These are phyloP conservation scores for Psammodynastes pulverulentus DNA, from an alignment of 2,113 vertebrate species.

Conservation along the genomic window DNA sequence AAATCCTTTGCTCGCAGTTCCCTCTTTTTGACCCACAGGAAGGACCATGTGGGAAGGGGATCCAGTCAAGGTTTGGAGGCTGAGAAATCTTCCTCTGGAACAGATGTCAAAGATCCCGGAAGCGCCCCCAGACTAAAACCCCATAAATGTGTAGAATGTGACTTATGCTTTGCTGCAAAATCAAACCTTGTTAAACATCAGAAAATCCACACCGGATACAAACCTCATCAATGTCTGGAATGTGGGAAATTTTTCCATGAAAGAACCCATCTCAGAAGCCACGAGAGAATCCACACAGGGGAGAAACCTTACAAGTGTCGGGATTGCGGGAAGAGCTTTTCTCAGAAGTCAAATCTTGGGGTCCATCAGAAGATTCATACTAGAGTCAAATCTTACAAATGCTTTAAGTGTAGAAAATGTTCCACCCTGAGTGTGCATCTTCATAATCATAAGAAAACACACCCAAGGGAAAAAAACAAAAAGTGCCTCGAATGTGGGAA, in stretches of 20 bases:
- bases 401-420: neutral
- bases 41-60: neutral
- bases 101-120: neutral
- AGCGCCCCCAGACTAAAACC: neutral
- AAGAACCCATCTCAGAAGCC: fast-evolving
- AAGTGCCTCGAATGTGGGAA: neutral
- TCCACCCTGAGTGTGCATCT: fast-evolving
- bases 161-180: neutral
- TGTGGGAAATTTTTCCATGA: neutral
- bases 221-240: neutral
- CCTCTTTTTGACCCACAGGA: too few relatives aligned
- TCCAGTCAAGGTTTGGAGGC: neutral
- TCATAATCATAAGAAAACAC: neutral
- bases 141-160: neutral
- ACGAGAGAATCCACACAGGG: neutral
- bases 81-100: neutral
- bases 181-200: neutral
- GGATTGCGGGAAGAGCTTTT: neutral
- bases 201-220: neutral
- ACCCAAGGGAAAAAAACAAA: neutral
- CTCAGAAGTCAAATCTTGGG: neutral
- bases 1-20: neutral
- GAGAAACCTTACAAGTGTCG: neutral
- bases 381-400: neutral
- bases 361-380: neutral